Evolutionary conservation across 2,113 vertebrate genomes (phyloP).

Genomic region (Motacilla tschutschensis): DNA sequence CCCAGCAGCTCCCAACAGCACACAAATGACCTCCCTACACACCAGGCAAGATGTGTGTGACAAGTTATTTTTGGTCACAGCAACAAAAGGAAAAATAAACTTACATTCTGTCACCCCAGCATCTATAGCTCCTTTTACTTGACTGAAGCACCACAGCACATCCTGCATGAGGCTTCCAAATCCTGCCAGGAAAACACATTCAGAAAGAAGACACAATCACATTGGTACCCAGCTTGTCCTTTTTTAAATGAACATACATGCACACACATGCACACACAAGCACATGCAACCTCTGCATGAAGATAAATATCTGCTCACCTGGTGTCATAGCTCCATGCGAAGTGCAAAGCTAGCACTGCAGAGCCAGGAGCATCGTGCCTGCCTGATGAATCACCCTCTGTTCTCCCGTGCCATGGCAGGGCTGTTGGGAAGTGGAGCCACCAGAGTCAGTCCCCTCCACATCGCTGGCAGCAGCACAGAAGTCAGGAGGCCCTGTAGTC

Average conservation of each 20-base stretch:
- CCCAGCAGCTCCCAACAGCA: neutral
- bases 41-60: neutral
- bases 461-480: slow-evolving; percentile 49
- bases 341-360: neutral
- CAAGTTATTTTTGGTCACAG: neutral
- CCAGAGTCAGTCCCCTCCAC: slow-evolving; percentile 47
- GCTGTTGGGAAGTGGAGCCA: slow-evolving; percentile 34
- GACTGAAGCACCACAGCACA: slow-evolving; percentile 74
- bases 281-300: neutral
- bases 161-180: slow-evolving; percentile 70
- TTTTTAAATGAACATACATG: neutral
- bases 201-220: neutral
- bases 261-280: neutral
- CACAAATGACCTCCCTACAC: rapidly evolving
- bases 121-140: slow-evolving; percentile 70
- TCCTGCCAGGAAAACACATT: slow-evolving; percentile 54
- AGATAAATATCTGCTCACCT: slow-evolving; percentile 32
- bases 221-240: neutral
- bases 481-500: slow-evolving; percentile 53
- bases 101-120: slow-evolving; percentile 71
- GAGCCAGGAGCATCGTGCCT: neutral
- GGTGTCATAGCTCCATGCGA: slow-evolving; percentile 51
- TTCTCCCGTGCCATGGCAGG: slow-evolving; percentile 24
- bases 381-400: slow-evolving; percentile 41
- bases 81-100: slow-evolving; percentile 24